A percentile compares a stretch with the other conserved stretches of the same genome.
Conservation (phyloP, 2,113 vertebrate genomes). For the Thamnophis sirtalis region DNA sequence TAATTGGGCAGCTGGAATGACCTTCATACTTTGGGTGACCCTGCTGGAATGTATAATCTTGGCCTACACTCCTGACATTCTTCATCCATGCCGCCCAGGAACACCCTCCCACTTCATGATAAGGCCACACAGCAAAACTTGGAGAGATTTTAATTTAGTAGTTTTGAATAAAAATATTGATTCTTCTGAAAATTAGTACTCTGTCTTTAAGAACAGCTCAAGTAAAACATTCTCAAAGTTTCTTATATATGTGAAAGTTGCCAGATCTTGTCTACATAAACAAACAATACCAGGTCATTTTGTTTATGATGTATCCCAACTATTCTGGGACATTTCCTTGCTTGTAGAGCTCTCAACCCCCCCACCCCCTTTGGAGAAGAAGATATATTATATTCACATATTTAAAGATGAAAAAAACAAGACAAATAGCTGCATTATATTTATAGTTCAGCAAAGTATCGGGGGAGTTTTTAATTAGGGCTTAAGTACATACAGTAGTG, state of each 20-base stretch:
- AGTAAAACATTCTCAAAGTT: not conserved
- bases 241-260: not conserved
- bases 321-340: not conserved
- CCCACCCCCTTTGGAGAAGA: not conserved
- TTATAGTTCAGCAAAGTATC: not conserved
- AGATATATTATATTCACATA: not conserved
- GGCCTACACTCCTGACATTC: not conserved
- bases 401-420: not conserved
- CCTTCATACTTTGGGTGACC: not conserved
- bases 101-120: not conserved
- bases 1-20: not conserved
- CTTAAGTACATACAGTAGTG: not conserved
- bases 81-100: not conserved
- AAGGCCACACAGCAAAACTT: not conserved
- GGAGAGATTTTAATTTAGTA: not conserved
- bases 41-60: not conserved
- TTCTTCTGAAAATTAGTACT: not conserved
- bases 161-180: not conserved
- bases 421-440: not conserved
- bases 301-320: not conserved
- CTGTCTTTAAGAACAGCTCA: not conserved
- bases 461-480: not conserved
- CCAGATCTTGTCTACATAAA: not conserved
- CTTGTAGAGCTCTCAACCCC: not conserved
- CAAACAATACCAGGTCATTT: not conserved